Base-by-base conservation (phyloP, 2,888 invertebrate species). In the Tiliacea aurago region DNA sequence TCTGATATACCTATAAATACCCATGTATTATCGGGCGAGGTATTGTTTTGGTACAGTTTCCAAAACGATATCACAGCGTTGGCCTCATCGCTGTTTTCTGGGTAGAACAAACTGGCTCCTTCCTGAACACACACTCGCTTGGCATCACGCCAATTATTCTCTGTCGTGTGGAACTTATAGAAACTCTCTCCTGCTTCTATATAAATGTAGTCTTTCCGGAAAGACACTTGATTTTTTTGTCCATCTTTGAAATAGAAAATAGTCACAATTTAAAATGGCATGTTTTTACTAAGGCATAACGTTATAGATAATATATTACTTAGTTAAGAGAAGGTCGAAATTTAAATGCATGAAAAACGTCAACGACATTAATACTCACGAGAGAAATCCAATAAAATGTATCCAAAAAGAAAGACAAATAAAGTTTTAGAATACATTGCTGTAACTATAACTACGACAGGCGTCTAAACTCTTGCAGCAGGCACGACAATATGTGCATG, bases 141-240 rank as follows among this genome's bases (percentile, higher is more conserved):
- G 0, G 94, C 94, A 2, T 92, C 90, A 13, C 83, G 65, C 93
- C 93, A 95, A 15, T 81, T 87, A 74, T 86, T 9, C 86, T 41
- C 9, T 41, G 37, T 41, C 41, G 9, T 9, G 71, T 94, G 93
- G 28, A 94, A 84, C 86, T 95, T 95, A 84, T 95, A 95, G 74
- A 95, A 95, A 76, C 91, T 90, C 7, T 89, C 65, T 10, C 89
- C 86, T 1, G 76, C 80, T 15, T 91, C 89, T 70, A 94, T 69
- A 72, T 88, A 95, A 20, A 74, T 88, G 79, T 95, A 95, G 81
- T 95, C 95, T 53, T 90, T 91, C 4, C 94, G 90, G 77, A 94
- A 95, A 78, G 92, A 91, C 62, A 89, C 90, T 20, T 86, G 81
- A 47, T 86, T 75, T 4, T 79, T 85, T 84, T 93, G 93, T 61